A percentile compares a stretch with the other conserved stretches of the same genome.
These are phyloP conservation scores for Falco rusticolus DNA, from an alignment of 2,797 vertebrate genomes.

Conservation along the genomic window DNA sequence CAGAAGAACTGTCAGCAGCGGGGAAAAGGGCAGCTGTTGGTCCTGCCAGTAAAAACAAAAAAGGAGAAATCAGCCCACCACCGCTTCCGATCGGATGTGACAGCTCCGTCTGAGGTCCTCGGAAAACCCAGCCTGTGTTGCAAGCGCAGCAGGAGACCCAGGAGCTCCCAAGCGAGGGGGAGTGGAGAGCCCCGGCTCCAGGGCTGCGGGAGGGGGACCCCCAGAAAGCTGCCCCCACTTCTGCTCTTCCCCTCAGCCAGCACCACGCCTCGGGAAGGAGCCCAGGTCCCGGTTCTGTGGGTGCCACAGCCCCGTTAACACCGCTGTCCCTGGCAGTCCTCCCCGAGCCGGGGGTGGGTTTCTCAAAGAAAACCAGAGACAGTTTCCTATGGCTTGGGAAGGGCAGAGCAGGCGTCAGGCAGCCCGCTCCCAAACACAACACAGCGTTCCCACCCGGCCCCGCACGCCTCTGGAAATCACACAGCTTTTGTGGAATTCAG, in stretches of 20 bases:
- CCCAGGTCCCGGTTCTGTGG: fast-evolving
- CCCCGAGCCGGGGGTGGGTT: background rate
- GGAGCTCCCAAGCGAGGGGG: background rate
- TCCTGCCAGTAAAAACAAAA: conserved; percentile 58
- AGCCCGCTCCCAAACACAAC: background rate
- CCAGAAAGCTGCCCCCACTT: background rate
- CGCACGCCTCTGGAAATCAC: background rate
- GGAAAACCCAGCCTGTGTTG: background rate
- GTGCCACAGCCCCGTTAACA: background rate
- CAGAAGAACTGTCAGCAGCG: background rate
- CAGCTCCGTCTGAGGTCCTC: background rate
- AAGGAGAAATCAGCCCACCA: conserved; percentile 29
- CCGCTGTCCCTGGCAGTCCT: background rate
- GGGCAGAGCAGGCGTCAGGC: background rate
- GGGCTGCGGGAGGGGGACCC: background rate
- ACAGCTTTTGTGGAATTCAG: conserved; percentile 10
- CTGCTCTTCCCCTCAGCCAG: background rate
- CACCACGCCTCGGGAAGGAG: background rate
- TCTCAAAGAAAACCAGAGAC: background rate
- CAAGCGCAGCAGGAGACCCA: background rate
- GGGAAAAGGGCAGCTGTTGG: conserved; percentile 24
- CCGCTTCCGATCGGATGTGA: conserved; percentile 19
- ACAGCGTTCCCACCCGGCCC: background rate
- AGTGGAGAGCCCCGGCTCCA: background rate
- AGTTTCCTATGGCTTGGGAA: background rate